Evolutionary conservation across 2,888 invertebrate genomes (phyloP).

Genomic region (Cephus nigrinus): DNA sequence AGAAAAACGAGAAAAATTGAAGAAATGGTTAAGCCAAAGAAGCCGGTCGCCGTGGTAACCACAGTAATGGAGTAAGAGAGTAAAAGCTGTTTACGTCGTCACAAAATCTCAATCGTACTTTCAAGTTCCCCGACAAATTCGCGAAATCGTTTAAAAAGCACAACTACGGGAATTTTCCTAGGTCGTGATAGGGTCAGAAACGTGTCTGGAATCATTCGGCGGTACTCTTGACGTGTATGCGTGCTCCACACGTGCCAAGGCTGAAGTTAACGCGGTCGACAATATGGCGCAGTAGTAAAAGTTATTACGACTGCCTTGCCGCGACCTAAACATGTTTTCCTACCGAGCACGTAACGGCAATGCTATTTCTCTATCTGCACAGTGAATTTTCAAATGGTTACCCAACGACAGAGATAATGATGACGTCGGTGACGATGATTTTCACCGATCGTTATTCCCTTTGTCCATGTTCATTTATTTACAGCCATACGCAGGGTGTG

Average conservation of each 20-base stretch:
- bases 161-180: neutral
- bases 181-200: neutral
- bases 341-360: neutral
- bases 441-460: neutral
- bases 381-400: neutral
- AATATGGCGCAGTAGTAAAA: constrained; percentile 36
- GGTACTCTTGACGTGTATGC: neutral
- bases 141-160: neutral
- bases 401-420: neutral
- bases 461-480: neutral
- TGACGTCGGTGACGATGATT: neutral
- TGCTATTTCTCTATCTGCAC: neutral
- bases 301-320: constrained; percentile 35
- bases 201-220: neutral
- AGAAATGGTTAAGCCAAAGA: neutral
- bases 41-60: neutral
- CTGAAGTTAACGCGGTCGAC: constrained; percentile 38
- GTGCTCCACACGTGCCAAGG: constrained; percentile 46
- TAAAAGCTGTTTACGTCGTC: neutral
- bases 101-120: neutral
- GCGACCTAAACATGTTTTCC: constrained; percentile 8
- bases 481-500: too few relatives aligned
- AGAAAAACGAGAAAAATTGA: neutral
- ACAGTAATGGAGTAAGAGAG: neutral
- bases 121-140: neutral